A percentile compares a stretch with the other conserved stretches of the same genome.
Conservation (phyloP, 1,140 invertebrate species). For the Theocolax elegans region DNA sequence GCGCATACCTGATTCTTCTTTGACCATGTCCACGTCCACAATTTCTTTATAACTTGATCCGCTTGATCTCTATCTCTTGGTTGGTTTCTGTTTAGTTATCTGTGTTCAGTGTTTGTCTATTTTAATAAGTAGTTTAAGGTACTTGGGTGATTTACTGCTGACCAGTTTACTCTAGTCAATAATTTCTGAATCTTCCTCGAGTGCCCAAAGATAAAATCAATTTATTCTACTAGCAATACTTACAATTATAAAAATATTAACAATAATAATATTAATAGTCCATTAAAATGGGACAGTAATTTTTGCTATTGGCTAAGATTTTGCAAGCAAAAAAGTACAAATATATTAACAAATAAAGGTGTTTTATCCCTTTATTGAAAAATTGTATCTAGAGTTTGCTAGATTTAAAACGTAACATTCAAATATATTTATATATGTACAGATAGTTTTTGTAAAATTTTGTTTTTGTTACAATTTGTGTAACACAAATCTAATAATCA, state of each 20-base stretch:
- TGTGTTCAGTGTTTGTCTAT: conserved; percentile 48
- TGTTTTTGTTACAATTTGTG: neutral
- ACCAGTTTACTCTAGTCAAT: conserved; percentile 32
- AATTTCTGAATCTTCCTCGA: neutral
- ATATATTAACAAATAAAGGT: conserved; percentile 11
- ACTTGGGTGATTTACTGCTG: conserved; percentile 31
- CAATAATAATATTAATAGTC: no score
- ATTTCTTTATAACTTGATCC: conserved; percentile 63
- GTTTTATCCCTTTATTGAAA: neutral
- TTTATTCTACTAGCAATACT: neutral
- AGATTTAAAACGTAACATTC: neutral
- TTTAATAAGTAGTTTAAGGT: conserved; percentile 41
- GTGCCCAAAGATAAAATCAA: neutral
- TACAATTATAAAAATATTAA: no score
- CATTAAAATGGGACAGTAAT: conserved; percentile 2
- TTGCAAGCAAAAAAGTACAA: conserved; percentile 26
- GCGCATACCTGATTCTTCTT: conserved; percentile 66
- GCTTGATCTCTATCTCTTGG: conserved; percentile 52
- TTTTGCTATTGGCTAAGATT: neutral
- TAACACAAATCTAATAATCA: neutral
- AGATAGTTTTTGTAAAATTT: neutral
- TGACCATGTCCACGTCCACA: conserved; percentile 66
- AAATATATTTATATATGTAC: neutral
- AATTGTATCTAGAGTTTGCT: neutral
- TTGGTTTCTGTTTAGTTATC: conserved; percentile 42